These are phyloP conservation scores for Heteronetta atricapilla DNA, from an alignment of 2,113 vertebrate species.

Conservation along the genomic window DNA sequence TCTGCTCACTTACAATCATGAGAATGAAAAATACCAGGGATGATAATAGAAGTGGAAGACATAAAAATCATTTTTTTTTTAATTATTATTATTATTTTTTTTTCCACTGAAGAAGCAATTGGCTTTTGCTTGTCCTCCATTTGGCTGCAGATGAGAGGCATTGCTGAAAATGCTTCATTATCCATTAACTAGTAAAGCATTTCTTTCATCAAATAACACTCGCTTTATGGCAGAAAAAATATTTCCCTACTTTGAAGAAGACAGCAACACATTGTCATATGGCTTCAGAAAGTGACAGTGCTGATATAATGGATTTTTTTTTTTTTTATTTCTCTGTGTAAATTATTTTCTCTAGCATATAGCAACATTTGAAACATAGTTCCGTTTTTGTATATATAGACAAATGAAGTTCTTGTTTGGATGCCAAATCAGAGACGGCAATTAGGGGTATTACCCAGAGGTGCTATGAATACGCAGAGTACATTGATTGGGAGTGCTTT, in stretches of 20 bases:
- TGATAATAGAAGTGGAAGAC: constrained; percentile 35
- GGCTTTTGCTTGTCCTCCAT: constrained; percentile 67
- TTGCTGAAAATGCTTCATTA: constrained; percentile 67
- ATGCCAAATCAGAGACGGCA: constrained; percentile 54
- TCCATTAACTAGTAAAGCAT: constrained; percentile 73
- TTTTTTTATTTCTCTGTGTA: constrained; percentile 16
- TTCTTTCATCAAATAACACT: constrained; percentile 78
- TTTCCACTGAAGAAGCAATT: constrained; percentile 48
- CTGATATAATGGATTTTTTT: constrained; percentile 40
- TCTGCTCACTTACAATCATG: background rate
- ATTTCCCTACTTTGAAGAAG: constrained; percentile 67
- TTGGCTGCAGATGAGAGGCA: constrained; percentile 78
- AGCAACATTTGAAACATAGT: constrained; percentile 47
- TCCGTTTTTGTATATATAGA: constrained; percentile 12
- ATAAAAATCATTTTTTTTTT: background rate
- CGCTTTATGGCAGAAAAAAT: constrained; percentile 70
- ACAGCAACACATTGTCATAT: constrained; percentile 42
- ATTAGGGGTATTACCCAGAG: constrained; percentile 47
- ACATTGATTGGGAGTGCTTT: constrained; percentile 33
- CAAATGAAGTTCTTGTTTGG: constrained; percentile 43
- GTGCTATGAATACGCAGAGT: constrained; percentile 36
- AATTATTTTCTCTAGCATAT: constrained; percentile 30
- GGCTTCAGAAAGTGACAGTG: constrained; percentile 59
- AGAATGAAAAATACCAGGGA: background rate
- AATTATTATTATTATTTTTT: background rate